phyloP scores from a whole-genome alignment of 2,113 vertebrate genomes.

The Daboia siamensis region DNA sequence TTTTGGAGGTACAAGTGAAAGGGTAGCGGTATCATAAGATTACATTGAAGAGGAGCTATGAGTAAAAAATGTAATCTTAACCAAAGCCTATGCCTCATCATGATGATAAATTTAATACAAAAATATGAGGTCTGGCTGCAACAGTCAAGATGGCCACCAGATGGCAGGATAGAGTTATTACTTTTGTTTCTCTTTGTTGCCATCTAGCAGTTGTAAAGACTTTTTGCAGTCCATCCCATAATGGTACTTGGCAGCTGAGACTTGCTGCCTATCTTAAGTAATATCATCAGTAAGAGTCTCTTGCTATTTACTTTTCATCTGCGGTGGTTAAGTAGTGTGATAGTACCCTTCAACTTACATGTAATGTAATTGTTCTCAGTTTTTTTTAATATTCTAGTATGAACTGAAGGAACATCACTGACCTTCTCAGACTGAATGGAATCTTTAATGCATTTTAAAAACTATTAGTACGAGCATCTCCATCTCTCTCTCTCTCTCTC shows the following conservation, averaged over 20 bases:
- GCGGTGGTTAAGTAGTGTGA: neutral
- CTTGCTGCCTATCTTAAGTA: neutral
- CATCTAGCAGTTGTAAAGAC: neutral
- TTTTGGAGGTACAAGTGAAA: neutral
- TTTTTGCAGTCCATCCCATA: neutral
- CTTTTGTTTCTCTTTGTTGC: neutral
- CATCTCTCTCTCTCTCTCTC: neutral
- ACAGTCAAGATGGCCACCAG: neutral
- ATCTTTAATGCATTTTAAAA: slow-evolving; percentile 27
- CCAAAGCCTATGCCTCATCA: neutral
- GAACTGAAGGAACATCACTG: neutral
- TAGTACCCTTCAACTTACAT: neutral
- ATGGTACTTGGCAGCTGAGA: neutral
- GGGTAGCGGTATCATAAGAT: neutral
- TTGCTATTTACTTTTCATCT: neutral
- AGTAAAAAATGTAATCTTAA: neutral
- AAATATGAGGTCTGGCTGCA: neutral
- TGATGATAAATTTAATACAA: neutral
- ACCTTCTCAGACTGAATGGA: neutral
- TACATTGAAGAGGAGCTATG: neutral
- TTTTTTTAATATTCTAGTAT: neutral
- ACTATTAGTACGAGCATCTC: neutral
- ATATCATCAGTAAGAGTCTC: neutral
- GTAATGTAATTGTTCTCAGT: neutral
- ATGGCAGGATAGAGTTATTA: neutral